Evolutionary conservation across 2,888 invertebrate species (phyloP), one percentile per base, ranked within the genome.

Genomic region (Eledona agricola): DNA sequence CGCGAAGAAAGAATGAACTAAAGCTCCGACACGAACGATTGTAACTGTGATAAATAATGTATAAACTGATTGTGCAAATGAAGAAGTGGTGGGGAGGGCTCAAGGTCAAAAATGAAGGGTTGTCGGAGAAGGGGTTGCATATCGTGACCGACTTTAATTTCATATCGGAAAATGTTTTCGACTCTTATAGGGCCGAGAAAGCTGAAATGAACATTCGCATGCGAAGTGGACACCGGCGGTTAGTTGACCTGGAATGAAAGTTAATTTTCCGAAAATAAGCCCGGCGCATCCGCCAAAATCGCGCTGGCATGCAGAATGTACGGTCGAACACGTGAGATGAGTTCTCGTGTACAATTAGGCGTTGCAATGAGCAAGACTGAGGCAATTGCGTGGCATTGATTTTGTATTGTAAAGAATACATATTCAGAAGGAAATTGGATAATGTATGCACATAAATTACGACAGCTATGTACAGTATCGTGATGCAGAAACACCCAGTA

Each of bases 11-110:
- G 49, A 56, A 57, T 60, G 58, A 51, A 31, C 35, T 25, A 42
- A 42, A 22, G 19, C 31, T 51, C 50, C 55, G 62, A 63, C 63
- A 62, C 63, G 60, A 62, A 58, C 62, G 65, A 66, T 66, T 62
- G 43, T 40, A 34, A 51, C 59, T 60, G 59, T 67, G 65, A 69
- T 70, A 68, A 67, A 67, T 67, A 62, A 64, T 66, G 67, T 66
- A 66, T 64, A 56, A 59, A 63, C 61, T 58, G 66, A 65, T 65
- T 66, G 67, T 70, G 69, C 66, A 70, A 70, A 71, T 71, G 67
- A 68, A 57, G 60, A 58, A 45, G 53, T 58, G 53, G 64, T 59
- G 64, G 59, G 63, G 65, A 37, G 51, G 55, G 35, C 56, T 63
- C 69, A 69, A 69, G 71, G 71, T 69, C 67, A 65, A 58, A 62